phyloP scores from a whole-genome alignment of 2,888 invertebrate species.

The Ectropis crepuscularia region DNA sequence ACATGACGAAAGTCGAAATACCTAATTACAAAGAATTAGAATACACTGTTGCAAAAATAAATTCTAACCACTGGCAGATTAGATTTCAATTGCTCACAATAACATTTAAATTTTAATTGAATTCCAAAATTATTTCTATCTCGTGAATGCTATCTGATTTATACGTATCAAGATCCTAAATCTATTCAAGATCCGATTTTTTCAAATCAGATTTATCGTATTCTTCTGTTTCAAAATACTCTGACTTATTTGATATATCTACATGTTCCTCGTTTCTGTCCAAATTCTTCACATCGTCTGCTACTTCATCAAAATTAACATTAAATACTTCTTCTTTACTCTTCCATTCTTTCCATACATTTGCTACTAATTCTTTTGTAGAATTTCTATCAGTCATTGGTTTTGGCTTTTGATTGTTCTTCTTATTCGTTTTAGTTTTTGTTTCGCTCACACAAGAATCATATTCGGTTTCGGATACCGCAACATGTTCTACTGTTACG shows the following conservation, averaged over 20 bases:
- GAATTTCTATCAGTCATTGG: constrained; percentile 18
- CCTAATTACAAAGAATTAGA: no score
- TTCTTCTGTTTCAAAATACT: constrained; percentile 1
- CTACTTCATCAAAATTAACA: not conserved
- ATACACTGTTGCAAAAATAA: no score
- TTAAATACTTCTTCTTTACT: constrained; percentile 12
- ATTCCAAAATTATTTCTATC: no score
- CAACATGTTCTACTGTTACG: constrained; percentile 52
- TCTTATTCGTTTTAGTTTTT: not conserved
- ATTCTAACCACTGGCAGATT: no score
- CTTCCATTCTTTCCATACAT: constrained; percentile 18
- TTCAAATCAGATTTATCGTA: not conserved
- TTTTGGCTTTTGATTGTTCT: constrained; percentile 6
- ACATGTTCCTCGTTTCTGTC: not conserved
- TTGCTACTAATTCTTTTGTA: constrained; percentile 6
- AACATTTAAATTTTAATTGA: no score
- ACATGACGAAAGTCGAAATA: no score
- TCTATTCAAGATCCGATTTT: constrained; percentile 1
- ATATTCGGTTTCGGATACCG: constrained; percentile 13
- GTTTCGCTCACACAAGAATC: constrained; percentile 18
- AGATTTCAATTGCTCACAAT: no score
- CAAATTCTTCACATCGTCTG: not conserved
- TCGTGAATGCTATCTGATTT: no score
- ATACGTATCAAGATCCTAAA: not conserved
- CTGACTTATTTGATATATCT: not conserved